Evolutionary conservation across 1,140 invertebrate genomes (phyloP), one percentile per base, ranked within the genome.

Genomic region (Whitmania pigra): DNA sequence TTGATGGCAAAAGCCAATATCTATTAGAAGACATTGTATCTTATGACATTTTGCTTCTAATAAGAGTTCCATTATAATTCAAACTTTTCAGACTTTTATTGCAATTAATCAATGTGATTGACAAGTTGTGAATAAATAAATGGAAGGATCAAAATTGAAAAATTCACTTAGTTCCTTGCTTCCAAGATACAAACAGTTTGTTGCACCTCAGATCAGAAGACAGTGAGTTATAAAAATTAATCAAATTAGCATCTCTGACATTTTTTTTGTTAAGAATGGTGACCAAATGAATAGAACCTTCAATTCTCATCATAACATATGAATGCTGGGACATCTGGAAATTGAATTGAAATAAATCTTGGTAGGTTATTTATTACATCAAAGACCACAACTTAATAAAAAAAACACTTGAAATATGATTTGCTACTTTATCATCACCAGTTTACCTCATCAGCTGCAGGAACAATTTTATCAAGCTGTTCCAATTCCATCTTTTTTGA

Each of bases 201-300:
- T 31, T 63, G 57, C 57, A 63, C 29, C 57, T 63, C 57, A 63
- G 29, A 31, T 63, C 57, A 31, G 57, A 25, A 31, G 22, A 63
- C 11, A 63, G 15, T 13, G 57, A 4, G 22, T 22, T 63, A 63
- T 31, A 63, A 31, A 63, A 63, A 63, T 63, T 63, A 25, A 3
- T 63, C 18, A 63, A 25, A 31, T 63, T 22, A 31, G 57, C 18
- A n/a, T 63, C 57, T 63, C 29, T 63, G 22, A 63, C 29, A 31
- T 63, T 25, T 31, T 63, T 63, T n/a, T 31, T 63, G 57, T 63
- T 63, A 6, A 63, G 11, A 22, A 63, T 13, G 20, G 29, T 31
- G 57, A 63, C 57, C 57, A 63, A 63, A 31, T 63, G 29, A 31
- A 63, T 63, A 31, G 11, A 63, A 63, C 57, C 57, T 63, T 63